A percentile compares a stretch with the other conserved stretches of the same genome.
Conservation (phyloP, 2,888 invertebrate species). For the Halictus quadricinctus region DNA sequence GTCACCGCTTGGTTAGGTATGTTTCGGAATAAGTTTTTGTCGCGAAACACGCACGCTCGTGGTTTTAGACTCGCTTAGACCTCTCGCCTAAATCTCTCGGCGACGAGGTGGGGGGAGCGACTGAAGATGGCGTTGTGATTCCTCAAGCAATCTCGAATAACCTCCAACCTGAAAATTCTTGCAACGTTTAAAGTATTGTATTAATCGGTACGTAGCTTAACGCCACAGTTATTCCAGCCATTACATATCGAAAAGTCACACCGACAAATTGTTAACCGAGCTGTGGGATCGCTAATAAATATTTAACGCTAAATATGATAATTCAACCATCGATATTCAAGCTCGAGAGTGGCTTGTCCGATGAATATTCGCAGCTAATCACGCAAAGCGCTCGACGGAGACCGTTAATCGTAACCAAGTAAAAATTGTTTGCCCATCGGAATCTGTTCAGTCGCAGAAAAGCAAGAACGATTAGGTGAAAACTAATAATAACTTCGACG, state of each 20-base stretch:
- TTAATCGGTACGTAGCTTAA: background rate
- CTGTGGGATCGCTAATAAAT: background rate
- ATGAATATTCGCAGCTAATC: background rate
- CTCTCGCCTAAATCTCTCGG: too few relatives aligned
- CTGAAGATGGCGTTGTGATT: too few relatives aligned
- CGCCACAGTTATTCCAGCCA: background rate
- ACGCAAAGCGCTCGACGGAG: background rate
- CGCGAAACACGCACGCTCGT: too few relatives aligned
- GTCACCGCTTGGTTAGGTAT: too few relatives aligned
- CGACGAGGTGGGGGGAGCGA: too few relatives aligned
- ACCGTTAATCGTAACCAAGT: background rate
- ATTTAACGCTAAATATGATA: background rate
- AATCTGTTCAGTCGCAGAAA: background rate
- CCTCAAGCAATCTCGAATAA: too few relatives aligned
- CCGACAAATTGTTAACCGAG: background rate
- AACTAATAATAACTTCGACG: too few relatives aligned
- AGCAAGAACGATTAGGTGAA: background rate
- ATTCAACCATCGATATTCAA: background rate
- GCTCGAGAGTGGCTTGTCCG: too few relatives aligned
- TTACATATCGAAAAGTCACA: background rate
- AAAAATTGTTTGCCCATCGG: background rate
- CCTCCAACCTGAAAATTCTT: constrained; percentile 15
- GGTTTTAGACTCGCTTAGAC: too few relatives aligned
- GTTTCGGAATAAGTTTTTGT: too few relatives aligned
- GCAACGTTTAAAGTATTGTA: background rate